Evolutionary conservation across 2,888 invertebrate species (phyloP).

Genomic region (Nesidiocoris tenuis): DNA sequence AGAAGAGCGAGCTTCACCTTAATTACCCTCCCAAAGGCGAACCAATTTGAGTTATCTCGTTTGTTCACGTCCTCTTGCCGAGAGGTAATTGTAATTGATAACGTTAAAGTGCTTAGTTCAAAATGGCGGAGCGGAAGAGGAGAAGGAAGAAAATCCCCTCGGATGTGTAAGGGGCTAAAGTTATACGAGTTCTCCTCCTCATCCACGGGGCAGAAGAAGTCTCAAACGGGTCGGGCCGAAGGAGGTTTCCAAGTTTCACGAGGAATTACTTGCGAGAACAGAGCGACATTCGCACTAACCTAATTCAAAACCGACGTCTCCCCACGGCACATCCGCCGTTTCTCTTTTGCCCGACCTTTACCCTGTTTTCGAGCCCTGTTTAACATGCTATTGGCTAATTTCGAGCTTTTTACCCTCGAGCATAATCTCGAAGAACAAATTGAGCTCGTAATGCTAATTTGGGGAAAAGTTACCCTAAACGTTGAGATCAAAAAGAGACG

Average conservation of each 20-base stretch:
- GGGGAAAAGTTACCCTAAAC: background rate
- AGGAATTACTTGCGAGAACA: constrained; percentile 34
- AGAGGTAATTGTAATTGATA: constrained; percentile 40
- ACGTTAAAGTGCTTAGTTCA: constrained; percentile 35
- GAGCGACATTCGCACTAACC: constrained; percentile 39
- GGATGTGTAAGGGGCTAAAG: constrained; percentile 33
- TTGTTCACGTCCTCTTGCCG: constrained; percentile 38
- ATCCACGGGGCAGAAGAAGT: constrained; percentile 28
- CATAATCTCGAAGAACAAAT: background rate
- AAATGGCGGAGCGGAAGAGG: background rate
- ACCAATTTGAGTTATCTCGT: constrained; percentile 43
- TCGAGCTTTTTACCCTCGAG: background rate
- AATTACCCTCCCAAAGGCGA: constrained; percentile 37
- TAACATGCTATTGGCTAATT: background rate
- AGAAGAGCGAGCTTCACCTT: constrained; percentile 30
- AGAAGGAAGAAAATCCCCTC: constrained; percentile 18
- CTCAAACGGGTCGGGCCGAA: background rate
- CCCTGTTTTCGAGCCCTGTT: background rate
- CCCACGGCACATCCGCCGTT: too few relatives aligned
- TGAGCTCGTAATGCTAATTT: constrained; percentile 3
- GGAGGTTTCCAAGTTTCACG: constrained; percentile 25
- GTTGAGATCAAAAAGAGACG: background rate
- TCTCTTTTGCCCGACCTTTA: background rate
- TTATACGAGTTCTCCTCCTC: constrained; percentile 4
- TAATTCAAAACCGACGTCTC: constrained; percentile 32